Percentiles rank a stretch among this genome's conserved stretches.
These are phyloP conservation scores for Crotalus helleri DNA, from an alignment of 2,113 vertebrate genomes.

Conservation along the genomic window DNA sequence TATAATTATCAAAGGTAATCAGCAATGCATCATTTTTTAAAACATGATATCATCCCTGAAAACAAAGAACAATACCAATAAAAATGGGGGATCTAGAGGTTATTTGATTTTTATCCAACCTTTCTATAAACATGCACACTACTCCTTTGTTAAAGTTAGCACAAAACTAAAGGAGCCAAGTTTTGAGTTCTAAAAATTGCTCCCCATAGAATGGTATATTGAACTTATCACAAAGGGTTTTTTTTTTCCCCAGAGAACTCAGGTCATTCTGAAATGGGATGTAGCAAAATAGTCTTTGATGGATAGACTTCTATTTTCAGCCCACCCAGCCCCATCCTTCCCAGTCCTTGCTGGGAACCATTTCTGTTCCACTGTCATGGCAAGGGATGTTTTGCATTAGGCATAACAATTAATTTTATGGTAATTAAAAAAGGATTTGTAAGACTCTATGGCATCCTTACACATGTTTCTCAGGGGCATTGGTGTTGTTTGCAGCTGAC, in stretches of 20 bases:
- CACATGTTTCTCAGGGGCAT: background rate
- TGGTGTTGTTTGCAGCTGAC: background rate
- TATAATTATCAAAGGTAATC: conserved; percentile 32
- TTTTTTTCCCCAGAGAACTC: background rate
- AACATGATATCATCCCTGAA: conserved; percentile 22
- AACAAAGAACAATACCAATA: conserved; percentile 21
- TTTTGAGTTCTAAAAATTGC: conserved; percentile 12
- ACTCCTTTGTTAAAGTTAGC: background rate
- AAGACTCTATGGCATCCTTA: background rate
- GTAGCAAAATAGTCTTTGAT: background rate
- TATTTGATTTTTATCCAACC: background rate
- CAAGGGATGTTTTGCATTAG: background rate
- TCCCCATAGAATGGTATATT: background rate
- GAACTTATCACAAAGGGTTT: background rate
- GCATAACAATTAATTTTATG: background rate
- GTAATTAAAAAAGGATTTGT: background rate
- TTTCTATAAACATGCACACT: background rate
- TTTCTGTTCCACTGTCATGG: background rate
- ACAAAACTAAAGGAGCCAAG: background rate
- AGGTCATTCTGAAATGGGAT: background rate
- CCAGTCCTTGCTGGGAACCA: background rate
- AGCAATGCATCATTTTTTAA: conserved; percentile 19
- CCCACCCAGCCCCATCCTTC: background rate
- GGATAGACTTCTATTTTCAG: background rate
- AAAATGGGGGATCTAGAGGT: background rate